Evolutionary conservation across 64 coral and sea anemone species (phyloP), one percentile per base, ranked within the genome.

Genomic region (Pachyseris speciosa): DNA sequence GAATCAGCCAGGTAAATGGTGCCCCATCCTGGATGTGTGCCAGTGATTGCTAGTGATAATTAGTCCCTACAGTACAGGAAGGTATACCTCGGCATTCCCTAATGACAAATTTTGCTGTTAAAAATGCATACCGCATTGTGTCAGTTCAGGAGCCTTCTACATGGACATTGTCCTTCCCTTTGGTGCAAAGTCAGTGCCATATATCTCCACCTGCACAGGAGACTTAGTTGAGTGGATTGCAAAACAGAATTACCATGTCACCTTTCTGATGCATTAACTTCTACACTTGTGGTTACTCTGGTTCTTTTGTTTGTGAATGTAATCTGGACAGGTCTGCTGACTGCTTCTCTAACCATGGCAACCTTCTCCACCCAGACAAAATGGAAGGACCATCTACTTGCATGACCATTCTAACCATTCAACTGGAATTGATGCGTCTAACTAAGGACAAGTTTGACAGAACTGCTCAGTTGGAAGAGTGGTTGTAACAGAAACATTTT

Each of bases 1-100:
- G 2, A 36, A 58, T 13, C 88, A 81, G n/a, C 63, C 73, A 8
- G 88, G 73, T 2, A 87, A 79, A 49, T 95, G 94, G 94, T 20
- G n/a, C n/a, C n/a, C n/a, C n/a, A n/a, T n/a, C n/a, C n/a, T n/a
- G 74, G 1, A 65, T 95, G 68, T 91, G 94, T 33, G 83, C 88
- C 26, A 91, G 87, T 25, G 74, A 87, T 63, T 88, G 28, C 42
- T 7, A 37, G 28, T 9, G 63, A 45, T 10, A n/a, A 63, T 1
- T 87, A 27, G 15, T 50, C 94, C 0, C 30, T 91, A 9, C 33
- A 49, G 26, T 91, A 95, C 64, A 48, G 51, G 8, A 44, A 40
- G 12, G 66, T 95, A 8, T 69, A 87, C 20, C 64, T 71, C 45
- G 13, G 34, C 25, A 52, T 24, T n/a, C n/a, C 49, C 78, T 58